Base-by-base conservation (phyloP, 2,888 invertebrate genomes). In the Barypeithes pellucidus region DNA sequence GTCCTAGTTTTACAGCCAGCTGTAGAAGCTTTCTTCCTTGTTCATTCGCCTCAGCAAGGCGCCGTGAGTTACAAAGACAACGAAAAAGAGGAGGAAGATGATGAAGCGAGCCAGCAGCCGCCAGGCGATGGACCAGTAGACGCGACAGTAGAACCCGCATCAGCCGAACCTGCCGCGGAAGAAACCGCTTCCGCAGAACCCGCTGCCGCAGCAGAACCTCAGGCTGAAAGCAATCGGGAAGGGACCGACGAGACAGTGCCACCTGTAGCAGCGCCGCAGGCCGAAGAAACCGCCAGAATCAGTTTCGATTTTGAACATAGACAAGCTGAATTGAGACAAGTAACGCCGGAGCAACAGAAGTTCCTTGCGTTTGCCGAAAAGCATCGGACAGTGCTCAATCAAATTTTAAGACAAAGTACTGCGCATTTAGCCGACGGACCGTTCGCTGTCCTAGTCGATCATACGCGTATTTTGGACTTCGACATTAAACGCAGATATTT, bases 11-110 rank as follows among this genome's bases (percentile, higher is more conserved):
- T 96, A 68, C 81, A 92, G 86, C 94, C 95, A 24, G 93, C 95
- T 4, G 95, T 96, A 2, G 96, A 96, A 86, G 95, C 95, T 11
- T 96, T 96, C 87, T 96, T 96, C 88, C 87, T 96, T 67, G 94
- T 95, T 2, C 95, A 96, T 83, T 94, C 95, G 16, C 92, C 92
- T 3, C 85, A 78, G 85, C 89, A 76, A 87, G 89, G 84, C 83
- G 84, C 80, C 22, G 77, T 79, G 5, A 80, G 77, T 75, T 72
- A 75, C 18, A 77, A 78, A 72, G 77, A 77, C 33, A 76, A 76
- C 16, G 77, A 77, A 72, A 78, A 79, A 57, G 68, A 75, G 24
- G 76, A 75, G 67, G 78, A 74, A 52, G 62, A 57, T 9, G 24
- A 52, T 20, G 52, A 39, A 12, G 67, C 36, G 3, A 61, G 45